phyloP scores from a whole-genome alignment of 2,888 invertebrate genomes.

The Tillus elongatus region DNA sequence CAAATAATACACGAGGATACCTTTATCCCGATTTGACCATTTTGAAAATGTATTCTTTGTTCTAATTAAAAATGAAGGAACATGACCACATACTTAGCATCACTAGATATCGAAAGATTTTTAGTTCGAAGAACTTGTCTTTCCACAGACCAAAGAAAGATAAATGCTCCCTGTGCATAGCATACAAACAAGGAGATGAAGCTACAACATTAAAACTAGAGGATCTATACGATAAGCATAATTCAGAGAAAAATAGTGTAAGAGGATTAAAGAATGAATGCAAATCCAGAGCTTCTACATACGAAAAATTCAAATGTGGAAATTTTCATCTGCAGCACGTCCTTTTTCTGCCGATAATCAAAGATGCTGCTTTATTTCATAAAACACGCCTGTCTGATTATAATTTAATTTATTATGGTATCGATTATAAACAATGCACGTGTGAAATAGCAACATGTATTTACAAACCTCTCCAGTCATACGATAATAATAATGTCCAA shows the following conservation, averaged over 20 bases:
- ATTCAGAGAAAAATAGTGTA: conserved; percentile 10
- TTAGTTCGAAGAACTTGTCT: conserved; percentile 10
- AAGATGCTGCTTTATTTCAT: too few species aligned
- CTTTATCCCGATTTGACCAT: too few species aligned
- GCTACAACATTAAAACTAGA: conserved; percentile 8
- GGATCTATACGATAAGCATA: too few species aligned
- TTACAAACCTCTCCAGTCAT: too few species aligned
- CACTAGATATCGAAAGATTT: conserved; percentile 8
- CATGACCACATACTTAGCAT: background rate
- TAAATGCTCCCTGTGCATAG: too few species aligned
- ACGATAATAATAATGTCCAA: too few species aligned
- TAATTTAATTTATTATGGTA: conserved; percentile 15
- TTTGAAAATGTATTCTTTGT: too few species aligned
- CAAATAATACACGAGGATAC: too few species aligned
- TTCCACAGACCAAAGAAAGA: conserved; percentile 8
- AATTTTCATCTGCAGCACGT: conserved; percentile 13
- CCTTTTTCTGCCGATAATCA: conserved; percentile 15
- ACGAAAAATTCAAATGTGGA: conserved; percentile 9
- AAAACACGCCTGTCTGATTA: conserved; percentile 13
- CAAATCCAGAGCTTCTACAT: conserved; percentile 7
- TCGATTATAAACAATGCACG: conserved; percentile 12
- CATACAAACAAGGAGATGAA: conserved; percentile 17
- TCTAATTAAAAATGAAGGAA: too few species aligned
- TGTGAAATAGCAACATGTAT: too few species aligned
- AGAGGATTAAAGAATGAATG: conserved; percentile 9